These are phyloP conservation scores for Anoura caudifer DNA, from an alignment of 2,113 vertebrate species.

Conservation along the genomic window DNA sequence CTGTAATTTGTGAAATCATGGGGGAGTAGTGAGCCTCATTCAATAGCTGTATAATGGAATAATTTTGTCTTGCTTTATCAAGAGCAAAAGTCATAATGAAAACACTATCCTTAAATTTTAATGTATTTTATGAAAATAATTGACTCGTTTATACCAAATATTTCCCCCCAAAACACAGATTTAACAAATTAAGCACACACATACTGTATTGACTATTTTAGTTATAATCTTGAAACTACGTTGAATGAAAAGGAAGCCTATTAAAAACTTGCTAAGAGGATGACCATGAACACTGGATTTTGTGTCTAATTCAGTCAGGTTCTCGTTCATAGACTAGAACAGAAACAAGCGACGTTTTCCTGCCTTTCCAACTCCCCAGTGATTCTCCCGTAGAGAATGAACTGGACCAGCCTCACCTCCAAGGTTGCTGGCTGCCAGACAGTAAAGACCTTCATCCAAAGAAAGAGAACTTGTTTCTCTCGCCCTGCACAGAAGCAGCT, in stretches of 20 bases:
- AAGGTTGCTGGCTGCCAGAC: neutral
- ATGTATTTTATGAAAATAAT: constrained; percentile 43
- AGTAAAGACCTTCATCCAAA: neutral
- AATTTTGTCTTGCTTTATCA: constrained; percentile 51
- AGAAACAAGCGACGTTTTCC: neutral
- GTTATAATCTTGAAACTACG: constrained; percentile 35
- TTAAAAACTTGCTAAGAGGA: constrained; percentile 27
- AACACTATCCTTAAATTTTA: constrained; percentile 26
- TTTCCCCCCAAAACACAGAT: constrained; percentile 32
- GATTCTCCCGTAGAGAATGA: neutral
- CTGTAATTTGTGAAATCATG: constrained; percentile 57
- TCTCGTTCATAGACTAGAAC: neutral
- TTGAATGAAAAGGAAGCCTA: constrained; percentile 33
- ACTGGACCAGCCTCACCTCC: neutral
- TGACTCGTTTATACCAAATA: constrained; percentile 37
- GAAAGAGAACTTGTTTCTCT: neutral
- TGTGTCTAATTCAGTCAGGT: neutral
- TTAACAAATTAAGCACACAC: constrained; percentile 37
- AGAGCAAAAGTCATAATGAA: constrained; percentile 48
- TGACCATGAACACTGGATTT: neutral
- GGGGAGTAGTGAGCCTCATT: constrained; percentile 42
- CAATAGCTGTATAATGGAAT: constrained; percentile 35
- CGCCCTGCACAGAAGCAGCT: neutral
- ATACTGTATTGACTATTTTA: constrained; percentile 28
- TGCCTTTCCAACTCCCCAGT: neutral